These are phyloP conservation scores for Drosophila formosana DNA, from an alignment of 2,888 invertebrate species.

Conservation along the genomic window DNA sequence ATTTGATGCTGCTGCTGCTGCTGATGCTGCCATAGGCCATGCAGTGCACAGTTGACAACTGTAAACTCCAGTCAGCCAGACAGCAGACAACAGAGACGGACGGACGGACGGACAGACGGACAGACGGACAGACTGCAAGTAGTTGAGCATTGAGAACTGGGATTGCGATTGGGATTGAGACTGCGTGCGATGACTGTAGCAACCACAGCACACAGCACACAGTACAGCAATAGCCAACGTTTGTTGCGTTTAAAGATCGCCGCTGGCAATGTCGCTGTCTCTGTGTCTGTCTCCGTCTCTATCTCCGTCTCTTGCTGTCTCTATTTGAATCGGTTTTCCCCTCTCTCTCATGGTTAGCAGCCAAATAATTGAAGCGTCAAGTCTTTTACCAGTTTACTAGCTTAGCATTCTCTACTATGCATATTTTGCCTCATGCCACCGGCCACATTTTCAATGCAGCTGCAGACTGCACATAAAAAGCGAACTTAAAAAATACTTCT, in stretches of 20 bases:
- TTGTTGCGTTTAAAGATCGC: conserved; percentile 70
- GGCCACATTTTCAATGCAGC: conserved; percentile 32
- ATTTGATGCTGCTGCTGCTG: conserved; percentile 44
- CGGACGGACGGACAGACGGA: conserved; percentile 19
- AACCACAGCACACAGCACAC: neutral
- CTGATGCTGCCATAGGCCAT: conserved; percentile 60
- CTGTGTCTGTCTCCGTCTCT: conserved; percentile 3
- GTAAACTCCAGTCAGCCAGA: conserved; percentile 40
- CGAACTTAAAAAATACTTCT: too few species aligned
- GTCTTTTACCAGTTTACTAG: conserved; percentile 48
- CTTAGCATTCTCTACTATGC: conserved; percentile 14
- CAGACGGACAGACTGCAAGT: neutral
- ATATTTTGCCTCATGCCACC: conserved; percentile 46
- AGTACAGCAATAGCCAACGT: conserved; percentile 38
- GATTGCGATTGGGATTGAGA: conserved; percentile 12
- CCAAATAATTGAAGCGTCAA: conserved; percentile 69
- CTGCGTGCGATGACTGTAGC: conserved; percentile 4
- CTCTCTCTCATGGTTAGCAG: conserved; percentile 20
- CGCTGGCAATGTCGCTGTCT: conserved; percentile 43
- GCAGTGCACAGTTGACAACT: conserved; percentile 74
- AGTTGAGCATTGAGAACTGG: neutral
- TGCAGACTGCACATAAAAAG: conserved; percentile 14
- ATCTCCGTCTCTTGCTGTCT: neutral
- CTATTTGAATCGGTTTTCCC: neutral
- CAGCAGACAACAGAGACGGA: conserved; percentile 16